These are phyloP conservation scores for Mya arenaria DNA, from an alignment of 1,140 invertebrate species.

Conservation along the genomic window DNA sequence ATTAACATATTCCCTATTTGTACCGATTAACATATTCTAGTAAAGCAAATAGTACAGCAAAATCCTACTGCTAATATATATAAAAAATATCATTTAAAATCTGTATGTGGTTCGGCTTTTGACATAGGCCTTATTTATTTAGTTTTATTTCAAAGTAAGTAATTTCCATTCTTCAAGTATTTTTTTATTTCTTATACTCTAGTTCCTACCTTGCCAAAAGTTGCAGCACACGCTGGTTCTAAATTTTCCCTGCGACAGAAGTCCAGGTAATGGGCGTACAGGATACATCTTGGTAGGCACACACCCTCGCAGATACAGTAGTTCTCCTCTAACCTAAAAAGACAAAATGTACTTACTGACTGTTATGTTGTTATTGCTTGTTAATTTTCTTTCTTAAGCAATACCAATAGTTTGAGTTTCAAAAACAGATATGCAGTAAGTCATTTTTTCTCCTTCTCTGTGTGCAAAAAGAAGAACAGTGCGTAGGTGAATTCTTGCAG, in stretches of 20 bases:
- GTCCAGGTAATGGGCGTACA: constrained; percentile 79
- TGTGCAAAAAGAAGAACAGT: too few species aligned
- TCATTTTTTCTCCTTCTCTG: too few species aligned
- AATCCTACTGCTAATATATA: not conserved
- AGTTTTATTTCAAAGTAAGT: not conserved
- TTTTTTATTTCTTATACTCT: too few species aligned
- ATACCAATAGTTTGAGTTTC: too few species aligned
- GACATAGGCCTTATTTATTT: not conserved
- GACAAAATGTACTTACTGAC: too few species aligned
- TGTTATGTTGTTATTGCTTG: too few species aligned
- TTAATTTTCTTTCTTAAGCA: too few species aligned
- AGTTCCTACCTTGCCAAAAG: constrained; percentile 79
- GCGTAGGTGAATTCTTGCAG: too few species aligned
- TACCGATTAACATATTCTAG: too few species aligned
- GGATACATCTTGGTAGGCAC: constrained; percentile 78
- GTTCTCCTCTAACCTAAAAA: constrained; percentile 77
- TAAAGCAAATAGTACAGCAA: not conserved
- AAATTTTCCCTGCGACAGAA: constrained; percentile 75
- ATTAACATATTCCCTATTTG: too few species aligned
- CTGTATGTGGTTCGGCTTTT: not conserved
- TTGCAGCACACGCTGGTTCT: constrained; percentile 78
- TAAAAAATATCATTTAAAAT: not conserved
- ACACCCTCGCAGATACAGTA: constrained; percentile 79
- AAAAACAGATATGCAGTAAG: too few species aligned
- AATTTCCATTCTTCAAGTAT: not conserved